Conservation (phyloP, 2,113 vertebrate species). For the Alethe castanea region DNA sequence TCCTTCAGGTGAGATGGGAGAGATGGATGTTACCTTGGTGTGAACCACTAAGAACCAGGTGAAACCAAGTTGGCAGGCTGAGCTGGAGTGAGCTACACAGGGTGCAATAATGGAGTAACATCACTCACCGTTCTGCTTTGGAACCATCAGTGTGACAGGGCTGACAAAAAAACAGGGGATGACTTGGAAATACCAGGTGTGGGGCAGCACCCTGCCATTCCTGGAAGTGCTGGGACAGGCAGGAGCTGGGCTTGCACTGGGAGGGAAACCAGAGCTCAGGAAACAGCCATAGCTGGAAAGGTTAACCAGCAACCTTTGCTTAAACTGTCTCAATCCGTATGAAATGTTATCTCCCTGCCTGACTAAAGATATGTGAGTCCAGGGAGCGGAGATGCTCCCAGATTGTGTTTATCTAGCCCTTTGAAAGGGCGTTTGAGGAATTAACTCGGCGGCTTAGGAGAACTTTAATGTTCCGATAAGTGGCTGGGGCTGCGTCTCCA, state of each 20-base stretch:
- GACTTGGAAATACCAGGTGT: background rate
- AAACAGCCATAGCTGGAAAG: slow-evolving; percentile 34
- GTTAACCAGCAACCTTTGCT: slow-evolving; percentile 59
- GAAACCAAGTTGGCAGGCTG: background rate
- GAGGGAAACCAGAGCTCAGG: rapidly evolving
- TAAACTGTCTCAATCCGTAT: slow-evolving; percentile 61
- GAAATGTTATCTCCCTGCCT: slow-evolving; percentile 69
- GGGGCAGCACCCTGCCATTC: background rate
- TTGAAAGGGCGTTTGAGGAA: slow-evolving; percentile 72
- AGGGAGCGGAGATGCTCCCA: slow-evolving; percentile 63
- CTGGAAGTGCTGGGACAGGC: background rate
- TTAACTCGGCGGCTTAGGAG: slow-evolving; percentile 63
- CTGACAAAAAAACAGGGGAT: background rate
- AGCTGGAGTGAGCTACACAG: background rate
- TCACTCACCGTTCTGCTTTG: rapidly evolving
- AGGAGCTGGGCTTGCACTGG: background rate
- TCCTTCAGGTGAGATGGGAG: background rate
- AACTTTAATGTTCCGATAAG: slow-evolving; percentile 50
- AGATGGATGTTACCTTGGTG: too few species aligned
- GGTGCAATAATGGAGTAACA: too few species aligned
- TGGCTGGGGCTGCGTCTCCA: slow-evolving; percentile 13
- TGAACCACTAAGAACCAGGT: background rate
- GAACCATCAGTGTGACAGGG: background rate
- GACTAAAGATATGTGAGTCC: slow-evolving; percentile 55
- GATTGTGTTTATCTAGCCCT: slow-evolving; percentile 70